Percentiles rank a stretch among this genome's conserved stretches.
These are phyloP conservation scores for Platycercus adscitus DNA, from an alignment of 2,113 vertebrate species.

Conservation along the genomic window DNA sequence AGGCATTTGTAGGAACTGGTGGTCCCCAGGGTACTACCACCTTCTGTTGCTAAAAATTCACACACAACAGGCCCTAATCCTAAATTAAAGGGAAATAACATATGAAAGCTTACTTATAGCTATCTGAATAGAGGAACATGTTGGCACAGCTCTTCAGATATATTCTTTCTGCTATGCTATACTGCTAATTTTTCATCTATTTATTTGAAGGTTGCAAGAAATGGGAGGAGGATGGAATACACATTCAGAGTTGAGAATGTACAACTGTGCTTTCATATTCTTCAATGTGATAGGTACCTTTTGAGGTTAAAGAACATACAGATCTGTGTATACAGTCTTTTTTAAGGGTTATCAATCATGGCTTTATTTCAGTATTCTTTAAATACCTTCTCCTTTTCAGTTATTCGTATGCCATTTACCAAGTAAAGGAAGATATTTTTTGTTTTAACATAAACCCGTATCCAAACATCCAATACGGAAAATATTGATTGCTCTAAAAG, in stretches of 20 bases:
- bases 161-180: background rate
- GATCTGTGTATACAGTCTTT: background rate
- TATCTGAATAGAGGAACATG: background rate
- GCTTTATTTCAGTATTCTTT: background rate
- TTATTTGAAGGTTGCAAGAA: background rate
- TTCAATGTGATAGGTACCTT: background rate
- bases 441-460: background rate
- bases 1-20: background rate
- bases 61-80: background rate
- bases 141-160: background rate
- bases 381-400: background rate
- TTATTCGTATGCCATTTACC: background rate
- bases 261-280: background rate
- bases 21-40: background rate
- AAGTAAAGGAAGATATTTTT: background rate
- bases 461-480: background rate
- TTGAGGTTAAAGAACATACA: background rate
- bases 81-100: background rate
- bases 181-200: background rate
- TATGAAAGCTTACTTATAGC: background rate
- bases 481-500: background rate
- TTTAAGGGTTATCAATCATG: background rate
- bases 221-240: background rate
- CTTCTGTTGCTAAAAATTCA: background rate
- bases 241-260: background rate